Evolutionary conservation across 2,888 invertebrate genomes (phyloP), one percentile per base, ranked within the genome.

Genomic region (Acanthococcus lagerstroemiae): DNA sequence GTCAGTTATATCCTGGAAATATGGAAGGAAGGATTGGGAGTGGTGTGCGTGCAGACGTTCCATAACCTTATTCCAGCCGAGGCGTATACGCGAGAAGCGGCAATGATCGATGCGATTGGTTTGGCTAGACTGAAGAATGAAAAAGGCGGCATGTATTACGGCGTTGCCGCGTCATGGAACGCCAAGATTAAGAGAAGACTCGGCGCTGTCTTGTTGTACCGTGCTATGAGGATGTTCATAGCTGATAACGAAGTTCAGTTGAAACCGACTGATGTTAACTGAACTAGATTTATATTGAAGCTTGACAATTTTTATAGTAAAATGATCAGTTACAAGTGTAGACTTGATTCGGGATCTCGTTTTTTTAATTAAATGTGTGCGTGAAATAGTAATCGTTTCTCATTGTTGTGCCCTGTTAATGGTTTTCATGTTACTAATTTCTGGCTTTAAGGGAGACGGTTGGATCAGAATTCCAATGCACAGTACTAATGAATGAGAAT

Each of bases 41-140:
- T 97, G 0, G 84, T 96, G 1, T 93, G 94, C 67, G 78, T 96
- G 1, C 91, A 92, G 72, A 82, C 94, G 52, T 96, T 93, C 75
- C 92, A 92, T 72, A 93, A 94, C 75, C 84, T 88, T 1, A 86
- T 91, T 56, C 88, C 93, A 0, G 89, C 86, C 0, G 97, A 97
- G 76, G 96, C 97, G 0, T 91, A 87, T 71, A 93, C 94, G 0
- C 80, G 95, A 69, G 97, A 97, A 76, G 95, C 95, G 0, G 84
- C 90, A 9, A 95, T 97, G 83, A 94, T 97, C 17, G 90, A 91
- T 72, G 90, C 92, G 0, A 75, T 97, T 6, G 88, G 88, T 0
- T 72, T 90, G 4, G 76, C 80, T 0, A 86, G 87, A 73, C 77
- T 95, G 70, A 87, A 85, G 37, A 95, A 95, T 76, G 76, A 83